Evolutionary conservation across 2,888 invertebrate species (phyloP).

Genomic region (Tachina fera): DNA sequence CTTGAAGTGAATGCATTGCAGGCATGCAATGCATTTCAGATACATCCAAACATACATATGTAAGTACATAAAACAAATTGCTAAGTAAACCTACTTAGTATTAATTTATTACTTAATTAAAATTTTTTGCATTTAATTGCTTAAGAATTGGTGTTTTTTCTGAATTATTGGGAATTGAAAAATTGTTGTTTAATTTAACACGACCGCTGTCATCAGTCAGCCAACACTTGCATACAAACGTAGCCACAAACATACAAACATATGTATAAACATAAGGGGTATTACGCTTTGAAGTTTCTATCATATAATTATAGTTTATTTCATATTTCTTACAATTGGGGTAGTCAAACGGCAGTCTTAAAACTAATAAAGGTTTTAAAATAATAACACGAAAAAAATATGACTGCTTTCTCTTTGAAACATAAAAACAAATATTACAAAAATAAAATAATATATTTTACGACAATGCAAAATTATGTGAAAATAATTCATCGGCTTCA

Average conservation of each 20-base stretch:
- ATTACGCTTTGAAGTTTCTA: too few relatives aligned
- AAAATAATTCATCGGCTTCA: too few relatives aligned
- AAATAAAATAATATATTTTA: too few relatives aligned
- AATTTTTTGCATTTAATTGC: slow-evolving; percentile 57
- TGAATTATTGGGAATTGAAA: slow-evolving; percentile 60
- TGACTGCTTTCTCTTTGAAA: too few relatives aligned
- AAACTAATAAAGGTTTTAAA: too few relatives aligned
- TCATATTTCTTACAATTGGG: too few relatives aligned
- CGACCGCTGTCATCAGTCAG: slow-evolving; percentile 60
- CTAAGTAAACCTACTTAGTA: slow-evolving; percentile 51
- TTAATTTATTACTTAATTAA: slow-evolving; percentile 66
- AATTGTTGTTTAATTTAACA: slow-evolving; percentile 56
- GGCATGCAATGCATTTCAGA: background rate
- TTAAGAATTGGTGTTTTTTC: slow-evolving; percentile 59
- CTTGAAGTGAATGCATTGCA: background rate
- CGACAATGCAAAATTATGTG: too few relatives aligned
- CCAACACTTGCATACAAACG: background rate
- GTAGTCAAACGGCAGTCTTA: too few relatives aligned
- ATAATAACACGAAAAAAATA: too few relatives aligned
- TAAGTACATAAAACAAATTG: background rate
- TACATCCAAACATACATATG: background rate
- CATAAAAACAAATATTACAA: too few relatives aligned
- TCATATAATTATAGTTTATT: too few relatives aligned
- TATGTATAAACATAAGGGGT: too few relatives aligned
- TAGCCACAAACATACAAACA: background rate